phyloP scores from a whole-genome alignment of 2,888 invertebrate genomes.

The Drosophila recens region DNA sequence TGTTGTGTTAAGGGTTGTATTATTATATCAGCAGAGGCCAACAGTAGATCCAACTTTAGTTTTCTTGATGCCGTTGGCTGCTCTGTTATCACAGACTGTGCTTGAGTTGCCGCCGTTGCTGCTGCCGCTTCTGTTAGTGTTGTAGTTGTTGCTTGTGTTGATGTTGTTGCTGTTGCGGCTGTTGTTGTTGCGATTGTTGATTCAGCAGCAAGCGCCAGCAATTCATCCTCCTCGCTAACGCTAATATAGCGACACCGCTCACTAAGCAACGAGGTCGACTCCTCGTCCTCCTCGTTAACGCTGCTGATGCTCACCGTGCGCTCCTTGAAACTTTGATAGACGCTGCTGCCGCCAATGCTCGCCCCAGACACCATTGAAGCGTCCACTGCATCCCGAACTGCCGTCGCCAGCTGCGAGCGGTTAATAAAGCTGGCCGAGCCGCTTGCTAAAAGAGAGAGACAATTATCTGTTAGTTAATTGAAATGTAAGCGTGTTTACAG shows the following conservation, averaged over 20 bases:
- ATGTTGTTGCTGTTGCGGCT: conserved; percentile 23
- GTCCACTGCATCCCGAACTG: conserved; percentile 50
- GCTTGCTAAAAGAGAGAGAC: conserved; percentile 9
- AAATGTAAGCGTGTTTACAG: neutral
- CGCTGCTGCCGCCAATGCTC: conserved; percentile 39
- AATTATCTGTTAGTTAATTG: conserved; percentile 12
- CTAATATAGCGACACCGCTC: conserved; percentile 83
- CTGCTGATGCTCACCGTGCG: conserved; percentile 82
- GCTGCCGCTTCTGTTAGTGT: conserved; percentile 25
- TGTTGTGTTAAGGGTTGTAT: conserved; percentile 64
- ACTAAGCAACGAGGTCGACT: conserved; percentile 78
- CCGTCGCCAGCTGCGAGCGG: conserved; percentile 40
- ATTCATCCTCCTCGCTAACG: conserved; percentile 84
- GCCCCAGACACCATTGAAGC: conserved; percentile 22
- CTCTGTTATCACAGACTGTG: conserved; percentile 85
- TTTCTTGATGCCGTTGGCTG: conserved; percentile 84
- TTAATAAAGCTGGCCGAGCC: conserved; percentile 34
- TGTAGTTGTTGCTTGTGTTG: conserved; percentile 13
- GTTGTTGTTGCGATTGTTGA: conserved; percentile 10
- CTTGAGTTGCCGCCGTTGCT: conserved; percentile 69
- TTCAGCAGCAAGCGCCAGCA: conserved; percentile 50
- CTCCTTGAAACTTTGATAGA: conserved; percentile 74
- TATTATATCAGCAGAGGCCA: conserved; percentile 80
- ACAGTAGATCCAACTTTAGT: conserved; percentile 80
- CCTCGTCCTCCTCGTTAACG: conserved; percentile 83